phyloP scores from a whole-genome alignment of 2,113 vertebrate species.

The Tamias sibiricus region DNA sequence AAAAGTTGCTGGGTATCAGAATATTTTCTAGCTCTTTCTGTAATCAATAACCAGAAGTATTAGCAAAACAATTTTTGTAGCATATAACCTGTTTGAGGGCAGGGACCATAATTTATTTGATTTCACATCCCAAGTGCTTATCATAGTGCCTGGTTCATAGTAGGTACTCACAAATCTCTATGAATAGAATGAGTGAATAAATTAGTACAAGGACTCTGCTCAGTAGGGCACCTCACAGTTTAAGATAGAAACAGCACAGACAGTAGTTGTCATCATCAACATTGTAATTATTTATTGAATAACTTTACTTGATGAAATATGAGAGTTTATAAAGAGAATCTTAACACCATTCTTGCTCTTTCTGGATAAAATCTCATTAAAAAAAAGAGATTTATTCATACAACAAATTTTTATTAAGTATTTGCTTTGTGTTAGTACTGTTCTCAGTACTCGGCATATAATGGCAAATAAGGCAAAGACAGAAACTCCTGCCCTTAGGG shows the following conservation, averaged over 20 bases:
- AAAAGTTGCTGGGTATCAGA: background rate
- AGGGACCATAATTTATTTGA: background rate
- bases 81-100: background rate
- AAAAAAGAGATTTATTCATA: background rate
- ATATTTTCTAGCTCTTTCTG: conserved; percentile 37
- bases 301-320: conserved; percentile 1
- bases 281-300: background rate
- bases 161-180: background rate
- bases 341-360: background rate
- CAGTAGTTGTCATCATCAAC: background rate
- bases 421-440: background rate
- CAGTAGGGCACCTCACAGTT: background rate
- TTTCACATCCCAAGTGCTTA: background rate
- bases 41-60: background rate
- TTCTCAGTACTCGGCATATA: background rate
- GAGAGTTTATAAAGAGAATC: conserved; percentile 15
- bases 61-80: conserved; percentile 39
- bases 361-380: conserved; percentile 10
- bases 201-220: background rate
- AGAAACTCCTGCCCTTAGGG: background rate
- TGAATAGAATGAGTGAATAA: background rate
- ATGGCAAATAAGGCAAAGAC: conserved; percentile 4
- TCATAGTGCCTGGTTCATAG: background rate
- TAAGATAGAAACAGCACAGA: background rate
- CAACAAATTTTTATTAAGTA: background rate